A percentile compares a stretch with the other conserved stretches of the same genome.
These are phyloP conservation scores for Bombus vancouverensis DNA, from an alignment of 1,140 invertebrate genomes.

Conservation along the genomic window DNA sequence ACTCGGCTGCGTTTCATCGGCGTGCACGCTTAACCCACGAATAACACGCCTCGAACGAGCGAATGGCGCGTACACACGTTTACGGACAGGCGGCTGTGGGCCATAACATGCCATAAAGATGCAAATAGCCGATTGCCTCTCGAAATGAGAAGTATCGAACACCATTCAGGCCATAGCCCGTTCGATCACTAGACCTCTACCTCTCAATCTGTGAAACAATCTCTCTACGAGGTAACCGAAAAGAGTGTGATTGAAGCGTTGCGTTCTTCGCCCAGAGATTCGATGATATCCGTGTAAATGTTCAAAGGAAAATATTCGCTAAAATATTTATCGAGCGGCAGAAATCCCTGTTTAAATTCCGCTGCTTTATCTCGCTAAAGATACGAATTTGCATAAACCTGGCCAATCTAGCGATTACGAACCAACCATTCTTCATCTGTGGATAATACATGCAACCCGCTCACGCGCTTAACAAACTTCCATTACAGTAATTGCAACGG, in stretches of 20 bases:
- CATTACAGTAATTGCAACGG: slow-evolving; percentile 28
- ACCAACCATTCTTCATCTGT: neutral
- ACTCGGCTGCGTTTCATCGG: slow-evolving; percentile 26
- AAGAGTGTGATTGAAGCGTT: neutral
- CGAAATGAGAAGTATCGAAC: slow-evolving; percentile 66
- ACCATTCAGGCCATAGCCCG: slow-evolving; percentile 35
- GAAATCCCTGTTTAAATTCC: too few relatives aligned
- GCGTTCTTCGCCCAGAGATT: too few relatives aligned
- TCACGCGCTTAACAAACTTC: slow-evolving; percentile 40
- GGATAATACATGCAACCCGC: slow-evolving; percentile 1
- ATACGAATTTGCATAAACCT: neutral
- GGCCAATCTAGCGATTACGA: slow-evolving; percentile 1
- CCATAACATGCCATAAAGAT: slow-evolving; percentile 65
- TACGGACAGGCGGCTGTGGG: slow-evolving; percentile 32
- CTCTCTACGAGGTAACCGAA: neutral
- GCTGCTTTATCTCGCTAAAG: neutral
- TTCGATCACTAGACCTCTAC: slow-evolving; percentile 30
- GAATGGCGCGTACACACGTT: slow-evolving; percentile 50
- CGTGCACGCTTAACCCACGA: slow-evolving; percentile 50
- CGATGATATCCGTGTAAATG: neutral
- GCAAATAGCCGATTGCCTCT: slow-evolving; percentile 63
- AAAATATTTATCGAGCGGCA: neutral
- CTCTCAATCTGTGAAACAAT: neutral
- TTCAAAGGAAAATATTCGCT: neutral
- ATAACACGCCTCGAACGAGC: slow-evolving; percentile 36